phyloP scores from a whole-genome alignment of 1,140 invertebrate genomes.

The Meloidogyne chitwoodi region DNA sequence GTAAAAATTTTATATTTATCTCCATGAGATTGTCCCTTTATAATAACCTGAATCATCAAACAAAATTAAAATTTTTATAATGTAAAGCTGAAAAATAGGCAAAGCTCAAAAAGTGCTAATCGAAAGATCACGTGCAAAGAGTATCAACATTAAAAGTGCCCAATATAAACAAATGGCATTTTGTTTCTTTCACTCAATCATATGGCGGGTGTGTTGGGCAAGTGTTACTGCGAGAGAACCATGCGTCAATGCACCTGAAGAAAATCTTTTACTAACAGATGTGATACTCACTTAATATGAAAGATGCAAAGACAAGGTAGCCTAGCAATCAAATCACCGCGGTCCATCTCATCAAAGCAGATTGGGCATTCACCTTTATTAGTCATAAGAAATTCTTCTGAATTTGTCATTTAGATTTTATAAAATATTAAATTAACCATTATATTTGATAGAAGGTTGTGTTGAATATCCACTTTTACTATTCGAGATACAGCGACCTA shows the following conservation, averaged over 20 bases:
- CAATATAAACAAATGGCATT: not conserved
- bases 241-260: constrained; percentile 55
- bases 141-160: not conserved
- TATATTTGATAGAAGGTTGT: not conserved
- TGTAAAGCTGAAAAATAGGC: not conserved
- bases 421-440: not conserved
- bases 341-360: constrained; percentile 88
- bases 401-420: not conserved
- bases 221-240: constrained; percentile 55
- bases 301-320: constrained; percentile 98
- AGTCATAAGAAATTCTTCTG: constrained; percentile 91
- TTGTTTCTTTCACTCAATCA: constrained; percentile 26
- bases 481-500: not conserved
- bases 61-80: not conserved
- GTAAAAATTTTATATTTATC: no score
- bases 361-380: constrained; percentile 97
- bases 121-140: not conserved
- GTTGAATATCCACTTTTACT: not conserved
- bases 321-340: constrained; percentile 90
- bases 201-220: constrained; percentile 55
- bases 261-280: not conserved
- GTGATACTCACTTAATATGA: constrained; percentile 77
- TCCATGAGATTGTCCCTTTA: no score
- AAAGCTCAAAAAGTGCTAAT: not conserved
- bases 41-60: no score